Percentiles rank a stretch among this genome's conserved stretches.
Conservation (phyloP, 2,797 vertebrate species). For the Peromyscus nudipes region DNA sequence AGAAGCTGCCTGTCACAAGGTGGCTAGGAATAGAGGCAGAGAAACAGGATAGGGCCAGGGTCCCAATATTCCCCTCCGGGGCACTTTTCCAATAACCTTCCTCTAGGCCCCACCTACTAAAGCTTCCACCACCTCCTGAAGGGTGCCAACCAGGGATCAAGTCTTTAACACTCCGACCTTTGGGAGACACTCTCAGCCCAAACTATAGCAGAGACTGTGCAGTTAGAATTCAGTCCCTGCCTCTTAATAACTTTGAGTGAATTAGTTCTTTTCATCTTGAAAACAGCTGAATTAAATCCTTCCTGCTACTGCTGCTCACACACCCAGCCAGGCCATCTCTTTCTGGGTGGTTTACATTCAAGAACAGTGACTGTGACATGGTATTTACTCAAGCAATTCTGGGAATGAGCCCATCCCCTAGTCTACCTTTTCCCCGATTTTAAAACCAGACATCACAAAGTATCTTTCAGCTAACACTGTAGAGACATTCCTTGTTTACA, state of each 20-base stretch:
- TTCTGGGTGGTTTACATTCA: neutral
- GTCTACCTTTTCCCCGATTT: conserved; percentile 18
- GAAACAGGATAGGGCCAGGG: neutral
- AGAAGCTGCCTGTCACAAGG: neutral
- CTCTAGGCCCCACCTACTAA: neutral
- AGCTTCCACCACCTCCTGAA: neutral
- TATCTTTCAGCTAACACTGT: conserved; percentile 40
- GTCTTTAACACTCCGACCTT: neutral
- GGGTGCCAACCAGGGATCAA: neutral
- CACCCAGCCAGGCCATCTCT: neutral
- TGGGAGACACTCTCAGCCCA: neutral
- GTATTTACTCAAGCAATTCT: neutral
- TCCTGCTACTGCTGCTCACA: too few relatives aligned
- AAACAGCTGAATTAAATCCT: neutral
- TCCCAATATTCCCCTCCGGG: neutral
- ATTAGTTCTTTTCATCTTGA: neutral
- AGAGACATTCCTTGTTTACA: neutral
- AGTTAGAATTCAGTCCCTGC: neutral
- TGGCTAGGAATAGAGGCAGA: neutral
- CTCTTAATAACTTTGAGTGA: conserved; percentile 5
- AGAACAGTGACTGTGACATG: neutral
- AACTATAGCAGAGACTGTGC: neutral
- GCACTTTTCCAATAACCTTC: neutral
- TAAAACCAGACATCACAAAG: conserved; percentile 46
- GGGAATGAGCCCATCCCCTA: neutral